phyloP scores from a whole-genome alignment of 2,797 vertebrate species.

The Poecilia gillii region DNA sequence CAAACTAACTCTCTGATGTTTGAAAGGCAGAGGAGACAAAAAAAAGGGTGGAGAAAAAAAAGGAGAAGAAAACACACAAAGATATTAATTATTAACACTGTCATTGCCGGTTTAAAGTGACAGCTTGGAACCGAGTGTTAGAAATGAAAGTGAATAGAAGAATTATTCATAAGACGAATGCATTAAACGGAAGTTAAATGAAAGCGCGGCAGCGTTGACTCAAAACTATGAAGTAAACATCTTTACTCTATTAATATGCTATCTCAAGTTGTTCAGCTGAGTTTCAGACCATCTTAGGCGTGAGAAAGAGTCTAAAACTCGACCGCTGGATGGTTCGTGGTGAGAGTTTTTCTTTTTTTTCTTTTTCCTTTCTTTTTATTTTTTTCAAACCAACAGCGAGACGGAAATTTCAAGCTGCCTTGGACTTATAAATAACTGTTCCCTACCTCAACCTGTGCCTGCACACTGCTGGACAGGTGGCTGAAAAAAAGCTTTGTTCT shows the following conservation, averaged over 20 bases:
- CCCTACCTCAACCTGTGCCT: not conserved
- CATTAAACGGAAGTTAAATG: not conserved
- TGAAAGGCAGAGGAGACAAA: not conserved
- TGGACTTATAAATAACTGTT: not conserved
- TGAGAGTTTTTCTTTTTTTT: not conserved
- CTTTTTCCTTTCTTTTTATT: not conserved
- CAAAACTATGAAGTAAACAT: not conserved
- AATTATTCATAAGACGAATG: not conserved
- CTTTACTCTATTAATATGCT: not conserved
- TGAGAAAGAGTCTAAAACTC: not conserved
- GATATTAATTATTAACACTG: not conserved
- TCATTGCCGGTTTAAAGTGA: not conserved
- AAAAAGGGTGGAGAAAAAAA: not conserved
- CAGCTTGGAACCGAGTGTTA: not conserved
- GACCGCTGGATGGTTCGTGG: not conserved
- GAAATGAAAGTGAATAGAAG: constrained; percentile 19
- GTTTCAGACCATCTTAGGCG: not conserved
- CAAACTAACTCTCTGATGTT: not conserved
- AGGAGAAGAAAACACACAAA: not conserved
- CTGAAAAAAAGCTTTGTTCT: not conserved
- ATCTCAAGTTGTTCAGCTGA: not conserved
- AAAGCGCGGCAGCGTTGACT: not conserved
- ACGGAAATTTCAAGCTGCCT: not conserved
- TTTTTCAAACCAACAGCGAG: not conserved
- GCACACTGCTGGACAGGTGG: constrained; percentile 1